Base-by-base conservation (phyloP, 2,113 vertebrate species). In the Megaceryle maxima region DNA sequence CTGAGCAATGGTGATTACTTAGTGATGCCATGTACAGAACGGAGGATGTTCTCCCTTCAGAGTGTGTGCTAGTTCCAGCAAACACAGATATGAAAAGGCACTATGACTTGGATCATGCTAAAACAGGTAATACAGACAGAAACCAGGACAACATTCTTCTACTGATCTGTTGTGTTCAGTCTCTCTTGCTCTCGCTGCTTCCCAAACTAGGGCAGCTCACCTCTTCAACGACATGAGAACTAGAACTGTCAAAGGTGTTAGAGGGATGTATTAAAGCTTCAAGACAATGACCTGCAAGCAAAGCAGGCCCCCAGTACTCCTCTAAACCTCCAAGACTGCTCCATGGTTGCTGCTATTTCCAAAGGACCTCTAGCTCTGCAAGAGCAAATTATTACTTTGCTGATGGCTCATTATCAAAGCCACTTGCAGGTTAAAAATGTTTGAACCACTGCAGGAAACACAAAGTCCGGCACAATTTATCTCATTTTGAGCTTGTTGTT, bases 221-320 rank as follows among this genome's bases (percentile, higher is more conserved):
- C 10, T 73, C 53, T 68, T 76, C 63, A 43, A 26, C 12, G 10
- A 56, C 25, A 33, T 2, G 8, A 82, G 43, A 85, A 63, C 46
- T 67, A 55, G 16, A 72, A 50, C 28, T 6, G 15, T 41, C 13
- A 22, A 62, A 81, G 26, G 37, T 16, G 10, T 46, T 37, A 39
- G 10, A 78, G 48, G n/a, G 51, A 59, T 13, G 7, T 19, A 41
- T 31, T 46, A 50, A 67, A 73, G 74, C 69, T 75, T 74, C 43
- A 92, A 60, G 24, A 44, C 56, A 89, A 60, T 0, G 0, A 3
- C 11, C 16, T 2, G 6, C 55, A 75, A 82, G 13, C 60, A 82
- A 90, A 92, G 28, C 60, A 92, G 33, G 9, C 12, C 12, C 16
- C 3, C 12, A 44, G 10, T 22, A 22, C 26, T 33, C 48, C 63